Evolutionary conservation across 37 sponge, comb jelly and placozoan genomes (phyloP), one percentile per base, ranked within the genome.

Genomic region (Corticium candelabrum): DNA sequence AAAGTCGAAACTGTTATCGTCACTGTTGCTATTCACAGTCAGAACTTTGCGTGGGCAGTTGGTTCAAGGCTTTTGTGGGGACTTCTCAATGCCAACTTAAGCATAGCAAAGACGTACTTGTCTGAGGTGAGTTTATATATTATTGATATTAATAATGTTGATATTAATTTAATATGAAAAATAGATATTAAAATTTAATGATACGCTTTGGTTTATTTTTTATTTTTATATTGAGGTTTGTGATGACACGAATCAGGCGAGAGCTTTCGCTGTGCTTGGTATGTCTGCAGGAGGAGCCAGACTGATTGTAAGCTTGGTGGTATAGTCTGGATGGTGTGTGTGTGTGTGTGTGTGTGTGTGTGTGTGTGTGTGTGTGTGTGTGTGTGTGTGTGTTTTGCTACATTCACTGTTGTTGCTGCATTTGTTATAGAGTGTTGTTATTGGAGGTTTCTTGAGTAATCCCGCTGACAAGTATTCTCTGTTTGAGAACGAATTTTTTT

Each of bases 171-270:
- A n/a, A n/a, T n/a, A n/a, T n/a, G n/a, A n/a, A 50, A 50, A 21
- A 50, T 50, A 50, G 11, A 50, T 21, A 11, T 50, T 50, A 27
- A 27, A 50, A 21, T 50, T 11, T 21, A 50, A 50, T 11, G 62
- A 11, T 27, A 50, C 62, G 11, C 62, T 21, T 50, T 27, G 21
- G 21, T 11, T 50, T 11, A 50, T 50, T 11, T 27, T 27, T 27
- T 21, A 50, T 50, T 68, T 11, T 80, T 3, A 15, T 41, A 36
- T 40, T 21, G 37, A 91, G 94, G 70, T 94, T 0, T 88, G 89
- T 81, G 94, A 94, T 83, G 91, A 94, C 38, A 90, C 86, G 3
- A 94, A 90, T 38, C 91, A 88, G 72, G 94, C 94, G 1, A 85
- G 41, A 57, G 94, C 90, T 0, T 90, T 94, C 41, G 68, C 91